Percentiles rank a stretch among this genome's conserved stretches.
Conservation (phyloP, 64 coral and sea anemone genomes). For the Acropora yongei region DNA sequence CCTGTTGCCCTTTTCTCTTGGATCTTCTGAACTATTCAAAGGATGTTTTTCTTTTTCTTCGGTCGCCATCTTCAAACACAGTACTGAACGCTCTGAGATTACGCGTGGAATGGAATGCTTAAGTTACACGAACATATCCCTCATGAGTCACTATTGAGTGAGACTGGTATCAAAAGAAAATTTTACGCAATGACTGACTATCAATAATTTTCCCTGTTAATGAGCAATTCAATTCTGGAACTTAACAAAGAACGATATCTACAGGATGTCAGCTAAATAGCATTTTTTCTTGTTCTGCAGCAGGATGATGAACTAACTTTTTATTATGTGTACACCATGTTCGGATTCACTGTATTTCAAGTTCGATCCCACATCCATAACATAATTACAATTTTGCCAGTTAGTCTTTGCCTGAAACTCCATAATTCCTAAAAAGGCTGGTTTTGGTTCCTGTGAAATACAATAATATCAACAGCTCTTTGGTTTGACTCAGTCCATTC, state of each 20-base stretch:
- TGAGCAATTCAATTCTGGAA: background rate
- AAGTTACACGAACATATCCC: conserved; percentile 10
- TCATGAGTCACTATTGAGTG: background rate
- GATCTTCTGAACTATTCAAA: conserved; percentile 20
- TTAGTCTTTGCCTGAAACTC: no score
- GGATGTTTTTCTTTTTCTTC: background rate
- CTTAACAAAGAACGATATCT: conserved; percentile 18
- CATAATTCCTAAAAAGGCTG: no score
- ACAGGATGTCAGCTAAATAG: no score
- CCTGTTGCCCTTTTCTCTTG: conserved; percentile 37
- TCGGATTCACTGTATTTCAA: no score
- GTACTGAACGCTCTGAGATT: conserved; percentile 2
- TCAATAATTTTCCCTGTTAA: background rate
- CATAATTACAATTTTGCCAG: no score
- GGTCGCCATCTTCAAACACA: background rate
- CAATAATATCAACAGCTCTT: no score
- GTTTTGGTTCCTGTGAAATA: no score
- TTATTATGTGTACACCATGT: no score
- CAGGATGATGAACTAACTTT: no score
- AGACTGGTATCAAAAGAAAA: background rate
- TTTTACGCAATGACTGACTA: background rate
- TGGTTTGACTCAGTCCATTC: no score
- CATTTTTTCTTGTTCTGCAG: no score
- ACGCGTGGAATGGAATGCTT: background rate
- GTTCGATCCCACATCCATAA: no score